Evolutionary conservation across 2,888 invertebrate species (phyloP), one percentile per base, ranked within the genome.

Genomic region (Rhingia campestris): DNA sequence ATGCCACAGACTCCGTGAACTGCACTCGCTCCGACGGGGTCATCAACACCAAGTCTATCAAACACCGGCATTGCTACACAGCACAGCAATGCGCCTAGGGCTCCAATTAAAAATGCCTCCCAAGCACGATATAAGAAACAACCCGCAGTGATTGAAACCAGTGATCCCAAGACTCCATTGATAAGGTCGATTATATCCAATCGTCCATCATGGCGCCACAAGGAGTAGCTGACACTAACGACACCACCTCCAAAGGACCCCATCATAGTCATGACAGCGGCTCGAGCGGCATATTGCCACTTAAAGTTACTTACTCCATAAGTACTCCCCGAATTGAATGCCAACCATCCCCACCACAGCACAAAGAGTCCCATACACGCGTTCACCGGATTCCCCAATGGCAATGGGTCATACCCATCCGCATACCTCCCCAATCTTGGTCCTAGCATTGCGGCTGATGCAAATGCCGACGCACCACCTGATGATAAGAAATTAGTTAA

Each of bases 321-420:
- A 59, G 96, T 96, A 87, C 97, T 97, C 10, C 98, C 98, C 63
- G 98, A 97, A 91, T 98, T 98, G 89, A 98, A 98, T 0, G 97
- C 98, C 67, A 98, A 92, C 98, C 98, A 98, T 0, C 98, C 98
- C 98, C 98, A 98, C 98, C 98, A 98, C 0, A 98, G 92, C 45
- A 98, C 97, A 89, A 98, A 98, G 9, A 97, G 94, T 0, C 97
- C 98, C 94, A 97, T 95, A 35, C 97, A 95, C 0, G 97, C 97
- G 89, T 97, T 97, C 4, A 97, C 97, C 0, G 97, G 97, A 89
- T 95, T 95, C 0, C 97, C 97, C 86, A 97, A 92, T 0, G 97
- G 97, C 53, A 97, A 90, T 0, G 96, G 95, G 0, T 93, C 95
- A 6, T 93, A 93, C 0, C 97, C 97, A 56, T 94, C 93, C 12